These are phyloP conservation scores for Pogonophryne albipinna DNA, from an alignment of 2,797 vertebrate species.

Conservation along the genomic window DNA sequence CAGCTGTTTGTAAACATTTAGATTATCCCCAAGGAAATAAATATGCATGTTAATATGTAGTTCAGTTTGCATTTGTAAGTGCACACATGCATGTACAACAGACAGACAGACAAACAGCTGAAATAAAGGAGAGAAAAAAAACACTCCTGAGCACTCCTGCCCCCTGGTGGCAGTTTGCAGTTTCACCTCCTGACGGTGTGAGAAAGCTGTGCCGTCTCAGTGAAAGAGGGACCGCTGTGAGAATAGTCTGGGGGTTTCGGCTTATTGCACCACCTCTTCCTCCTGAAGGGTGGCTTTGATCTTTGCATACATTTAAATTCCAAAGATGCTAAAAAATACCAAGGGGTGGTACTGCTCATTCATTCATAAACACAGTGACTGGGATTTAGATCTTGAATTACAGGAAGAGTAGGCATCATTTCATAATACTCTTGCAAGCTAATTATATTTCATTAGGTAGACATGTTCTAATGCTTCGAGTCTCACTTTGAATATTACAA, in stretches of 20 bases:
- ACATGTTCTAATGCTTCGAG: slow-evolving; percentile 52
- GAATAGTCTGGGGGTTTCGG: slow-evolving; percentile 71
- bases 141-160: slow-evolving; percentile 82
- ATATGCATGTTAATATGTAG: slow-evolving; percentile 35
- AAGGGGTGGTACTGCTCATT: slow-evolving; percentile 55
- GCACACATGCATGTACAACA: slow-evolving; percentile 15
- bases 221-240: slow-evolving; percentile 34
- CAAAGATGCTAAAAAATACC: slow-evolving; percentile 60
- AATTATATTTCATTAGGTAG: slow-evolving; percentile 59
- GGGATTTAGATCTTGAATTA: slow-evolving; percentile 67
- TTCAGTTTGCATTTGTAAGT: slow-evolving; percentile 6
- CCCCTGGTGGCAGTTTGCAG: slow-evolving; percentile 81
- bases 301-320: slow-evolving; percentile 76
- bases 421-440: slow-evolving; percentile 61
- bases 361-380: slow-evolving; percentile 70
- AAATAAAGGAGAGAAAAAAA: slow-evolving; percentile 34
- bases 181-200: slow-evolving; percentile 11
- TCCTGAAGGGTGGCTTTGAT: slow-evolving; percentile 74
- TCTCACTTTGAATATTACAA: slow-evolving; percentile 43
- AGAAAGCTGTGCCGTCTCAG: slow-evolving; percentile 31
- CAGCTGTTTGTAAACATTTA: slow-evolving; percentile 33
- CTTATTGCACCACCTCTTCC: slow-evolving; percentile 80
- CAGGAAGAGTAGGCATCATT: slow-evolving; percentile 58
- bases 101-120: slow-evolving; percentile 54
- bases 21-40: slow-evolving; percentile 23